Base-by-base conservation (phyloP, 2,113 vertebrate species). In the Coptodon bakossiorum region DNA sequence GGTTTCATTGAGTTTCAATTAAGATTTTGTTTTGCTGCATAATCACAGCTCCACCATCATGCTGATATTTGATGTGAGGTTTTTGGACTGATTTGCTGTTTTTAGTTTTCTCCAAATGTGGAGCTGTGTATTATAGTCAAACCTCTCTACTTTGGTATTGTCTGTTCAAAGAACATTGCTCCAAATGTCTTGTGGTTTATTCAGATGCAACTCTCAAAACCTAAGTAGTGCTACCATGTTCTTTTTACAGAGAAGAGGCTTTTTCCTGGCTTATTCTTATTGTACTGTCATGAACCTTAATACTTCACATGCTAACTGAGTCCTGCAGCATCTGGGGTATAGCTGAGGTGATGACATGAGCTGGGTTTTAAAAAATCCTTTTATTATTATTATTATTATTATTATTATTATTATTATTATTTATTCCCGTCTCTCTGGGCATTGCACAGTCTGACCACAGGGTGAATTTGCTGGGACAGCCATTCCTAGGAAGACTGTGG, bases 101-200 rank as follows among this genome's bases (percentile, higher is more conserved):
- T 34, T 63, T 34, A 61, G 16, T 61, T 61, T 61, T 61, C 57
- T 61, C 0, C 14, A 61, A 34, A 19, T 61, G 16, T 63, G 0
- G 59, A 10, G 59, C 29, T 34, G 29, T 63, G 29, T 31, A 0
- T 63, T 34, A 61, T 34, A 61, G 29, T 34, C 57, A 6, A 10
- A 61, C 27, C 1, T 0, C 5, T 61, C 5, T 31, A 34, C 10
- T 2, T 59, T 59, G 24, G 56, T 29, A 29, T 59, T 59, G 13
- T 57, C 24, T 59, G 56, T 29, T 29, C 56, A 59, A 59, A 5
- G 4, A 27, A 57, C 24, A 57, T 27, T 57, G 54, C 8, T 57
- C 54, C 54, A 57, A 57, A 57, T 27, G 13, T 59, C 56, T 16
- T 59, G 56, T 59, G 56, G 13, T 59, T 59, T 59, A 29, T 59